Conservation (phyloP, 2,113 vertebrate species). For the Tachuris rubrigastra region DNA sequence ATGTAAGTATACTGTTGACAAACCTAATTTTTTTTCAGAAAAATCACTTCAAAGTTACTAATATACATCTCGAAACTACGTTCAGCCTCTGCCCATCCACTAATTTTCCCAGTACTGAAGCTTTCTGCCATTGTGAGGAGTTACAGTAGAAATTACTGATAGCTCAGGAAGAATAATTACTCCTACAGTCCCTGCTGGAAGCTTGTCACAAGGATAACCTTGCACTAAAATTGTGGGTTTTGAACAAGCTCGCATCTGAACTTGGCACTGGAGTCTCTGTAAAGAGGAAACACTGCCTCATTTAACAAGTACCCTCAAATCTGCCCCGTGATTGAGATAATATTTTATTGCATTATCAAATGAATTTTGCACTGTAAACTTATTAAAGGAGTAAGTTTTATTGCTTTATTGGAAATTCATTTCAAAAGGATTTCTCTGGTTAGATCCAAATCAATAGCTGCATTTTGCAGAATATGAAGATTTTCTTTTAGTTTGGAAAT, state of each 20-base stretch:
- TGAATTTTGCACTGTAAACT: conserved; percentile 18
- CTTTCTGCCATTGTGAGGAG: background rate
- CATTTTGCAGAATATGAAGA: conserved; percentile 21
- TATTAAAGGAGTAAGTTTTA: conserved; percentile 19
- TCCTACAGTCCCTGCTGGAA: background rate
- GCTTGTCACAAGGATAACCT: background rate
- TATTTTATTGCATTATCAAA: conserved; percentile 2
- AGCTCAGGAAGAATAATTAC: background rate
- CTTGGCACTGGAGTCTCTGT: background rate
- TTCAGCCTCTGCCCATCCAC: background rate
- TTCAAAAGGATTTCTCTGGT: conserved; percentile 29
- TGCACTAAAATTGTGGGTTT: background rate
- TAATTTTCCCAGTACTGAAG: background rate
- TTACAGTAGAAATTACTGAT: background rate
- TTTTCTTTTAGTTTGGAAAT: conserved; percentile 12
- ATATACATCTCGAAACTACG: background rate
- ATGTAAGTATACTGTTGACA: conserved; percentile 11
- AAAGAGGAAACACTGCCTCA: background rate
- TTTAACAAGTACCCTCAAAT: background rate
- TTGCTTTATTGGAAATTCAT: conserved; percentile 35
- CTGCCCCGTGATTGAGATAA: background rate
- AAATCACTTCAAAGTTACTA: background rate
- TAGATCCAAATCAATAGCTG: conserved; percentile 7
- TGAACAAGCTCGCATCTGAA: background rate
- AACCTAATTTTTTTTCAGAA: conserved; percentile 21